These are phyloP conservation scores for Lycaon pictus DNA, from an alignment of 2,113 vertebrate species.

Conservation along the genomic window DNA sequence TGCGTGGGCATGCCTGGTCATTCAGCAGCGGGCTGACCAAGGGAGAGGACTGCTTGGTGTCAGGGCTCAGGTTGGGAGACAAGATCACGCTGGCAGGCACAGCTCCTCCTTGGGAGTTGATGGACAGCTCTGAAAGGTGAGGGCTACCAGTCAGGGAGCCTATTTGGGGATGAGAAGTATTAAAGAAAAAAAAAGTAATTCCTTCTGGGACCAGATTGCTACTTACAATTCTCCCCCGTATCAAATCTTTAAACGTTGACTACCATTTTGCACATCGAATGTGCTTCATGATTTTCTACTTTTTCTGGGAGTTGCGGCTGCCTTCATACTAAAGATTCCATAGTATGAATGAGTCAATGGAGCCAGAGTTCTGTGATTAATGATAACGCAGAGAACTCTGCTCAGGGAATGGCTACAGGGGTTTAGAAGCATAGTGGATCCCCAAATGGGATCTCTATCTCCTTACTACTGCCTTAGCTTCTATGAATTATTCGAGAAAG, in stretches of 20 bases:
- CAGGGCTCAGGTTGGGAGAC: slow-evolving; percentile 92
- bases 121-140: slow-evolving; percentile 92
- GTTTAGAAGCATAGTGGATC: not conserved
- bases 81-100: slow-evolving; percentile 90
- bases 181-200: slow-evolving; percentile 76
- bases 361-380: not conserved
- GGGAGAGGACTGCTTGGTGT: slow-evolving; percentile 94
- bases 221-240: not conserved
- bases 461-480: slow-evolving; percentile 64
- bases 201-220: slow-evolving; percentile 35
- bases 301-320: not conserved
- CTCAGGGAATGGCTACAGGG: not conserved
- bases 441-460: not conserved
- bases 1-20: slow-evolving; percentile 92
- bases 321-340: not conserved
- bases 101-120: slow-evolving; percentile 92
- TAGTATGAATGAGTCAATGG: not conserved
- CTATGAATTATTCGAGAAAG: slow-evolving; percentile 68
- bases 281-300: not conserved
- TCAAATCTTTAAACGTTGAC: not conserved
- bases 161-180: slow-evolving; percentile 84
- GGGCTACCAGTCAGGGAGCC: slow-evolving; percentile 93
- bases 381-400: slow-evolving; percentile 2
- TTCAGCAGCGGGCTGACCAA: slow-evolving; percentile 96
- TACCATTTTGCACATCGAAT: not conserved